Conservation (phyloP, 2,113 vertebrate species). For the Rutilus rutilus region DNA sequence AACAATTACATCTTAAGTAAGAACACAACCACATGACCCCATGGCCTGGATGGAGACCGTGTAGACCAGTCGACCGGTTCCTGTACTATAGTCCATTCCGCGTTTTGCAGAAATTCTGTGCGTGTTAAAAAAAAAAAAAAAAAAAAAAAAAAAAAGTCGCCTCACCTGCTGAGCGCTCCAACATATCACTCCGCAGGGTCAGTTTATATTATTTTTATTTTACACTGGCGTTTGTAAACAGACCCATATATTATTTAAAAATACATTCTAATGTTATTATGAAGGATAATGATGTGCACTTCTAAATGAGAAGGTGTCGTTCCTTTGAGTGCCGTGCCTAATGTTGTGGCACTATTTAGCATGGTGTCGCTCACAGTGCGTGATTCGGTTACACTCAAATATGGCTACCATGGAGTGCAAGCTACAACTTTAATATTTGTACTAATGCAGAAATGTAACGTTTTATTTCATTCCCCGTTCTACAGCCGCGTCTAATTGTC, state of each 20-base stretch:
- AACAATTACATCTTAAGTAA: background rate
- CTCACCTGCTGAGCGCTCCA: slow-evolving; percentile 80
- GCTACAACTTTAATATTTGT: slow-evolving; percentile 63
- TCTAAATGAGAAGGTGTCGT: background rate
- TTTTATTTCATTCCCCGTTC: background rate
- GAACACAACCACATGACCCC: background rate
- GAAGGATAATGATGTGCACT: background rate
- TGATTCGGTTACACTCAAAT: slow-evolving; percentile 61
- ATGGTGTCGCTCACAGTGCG: slow-evolving; percentile 44
- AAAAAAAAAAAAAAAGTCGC: slow-evolving; percentile 59
- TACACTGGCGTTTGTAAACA: background rate
- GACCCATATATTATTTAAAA: background rate
- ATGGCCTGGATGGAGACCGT: background rate
- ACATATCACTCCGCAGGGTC: slow-evolving; percentile 80
- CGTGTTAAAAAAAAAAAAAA: slow-evolving; percentile 57
- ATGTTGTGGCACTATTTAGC: slow-evolving; percentile 56
- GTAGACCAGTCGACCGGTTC: background rate
- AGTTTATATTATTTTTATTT: slow-evolving; percentile 62
- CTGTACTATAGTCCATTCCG: background rate
- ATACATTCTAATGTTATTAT: background rate
- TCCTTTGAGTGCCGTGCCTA: background rate
- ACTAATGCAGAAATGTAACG: slow-evolving; percentile 36
- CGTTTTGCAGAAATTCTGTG: slow-evolving; percentile 18
- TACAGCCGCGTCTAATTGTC: background rate
- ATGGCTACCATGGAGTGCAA: slow-evolving; percentile 64